Base-by-base conservation (phyloP, 2,888 invertebrate genomes). In the Galeruca laticollis region DNA sequence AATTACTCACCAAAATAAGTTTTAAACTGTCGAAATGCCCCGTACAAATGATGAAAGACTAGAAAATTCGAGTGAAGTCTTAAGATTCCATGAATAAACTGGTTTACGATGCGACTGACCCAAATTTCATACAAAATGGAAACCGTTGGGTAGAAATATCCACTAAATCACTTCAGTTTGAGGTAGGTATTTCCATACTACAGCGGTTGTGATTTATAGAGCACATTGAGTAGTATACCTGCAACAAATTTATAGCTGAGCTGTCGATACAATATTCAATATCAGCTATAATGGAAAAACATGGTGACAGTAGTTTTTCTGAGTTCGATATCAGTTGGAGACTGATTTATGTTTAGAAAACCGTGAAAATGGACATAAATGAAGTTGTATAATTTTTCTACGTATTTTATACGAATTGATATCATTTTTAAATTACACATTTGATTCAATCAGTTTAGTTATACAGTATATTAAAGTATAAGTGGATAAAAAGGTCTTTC, bases 101-200 rank as follows among this genome's bases (percentile, higher is more conserved):
- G 15, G 40, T 47, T 47, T 15, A 47, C 8, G 43, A 5, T 4
- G 11, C 3, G 52, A 31, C 31, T 31, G 54, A 54, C 54, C 54
- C 26, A 9, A 26, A 54, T 54, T n/a, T 47, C 51, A n/a, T n/a
- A 6, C 6, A 52, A 52, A 52, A 26, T 52, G 31, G 1, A 54
- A 54, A 13, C 31, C 15, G n/a, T 54, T 54, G 54, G 13, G 9
- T 26, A n/a, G n/a, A 54, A 31, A 31, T 54, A 31, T 31, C 26
- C 21, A 26, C 31, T 54, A 31, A 54, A 54, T 54, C 54, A 54
- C n/a, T 31, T 54, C 31, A 31, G 11, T 26, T 54, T 15, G 54
- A 54, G 31, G 54, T 54, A 54, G 54, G 26, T 54, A 54, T 54
- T 54, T 54, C 54, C 54, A 31, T 54, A 31, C 54, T n/a, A 31